Evolutionary conservation across 2,888 invertebrate genomes (phyloP), one percentile per base, ranked within the genome.

Genomic region (Spodoptera picta): DNA sequence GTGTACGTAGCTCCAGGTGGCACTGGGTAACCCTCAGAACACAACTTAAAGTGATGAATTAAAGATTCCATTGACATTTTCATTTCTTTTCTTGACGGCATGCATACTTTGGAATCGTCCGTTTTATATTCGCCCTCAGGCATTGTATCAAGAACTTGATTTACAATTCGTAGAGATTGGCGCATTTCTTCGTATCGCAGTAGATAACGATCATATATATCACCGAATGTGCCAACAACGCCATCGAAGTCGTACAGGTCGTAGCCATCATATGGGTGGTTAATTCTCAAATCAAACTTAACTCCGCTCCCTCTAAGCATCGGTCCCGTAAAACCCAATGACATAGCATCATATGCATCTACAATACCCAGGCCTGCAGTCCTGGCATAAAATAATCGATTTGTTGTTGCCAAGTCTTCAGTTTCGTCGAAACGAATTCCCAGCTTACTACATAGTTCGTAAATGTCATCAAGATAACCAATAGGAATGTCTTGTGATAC

Each of bases 1-100:
- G 97, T 97, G 82, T 98, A 98, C 0, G 98, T 97, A 3, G 95
- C 89, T 0, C 98, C 98, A 19, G 98, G 97, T 0, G 98, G 98
- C 24, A 98, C 98, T 36, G 95, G 94, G 87, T 96, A 97, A 0
- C 98, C 98, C 89, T 97, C 97, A 1, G 97, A 95, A 86, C 96
- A 98, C 65, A 97, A 94, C 87, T 98, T 98, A 89, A 98, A 98
- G 86, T 98, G 98, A 88, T 98, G 98, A 81, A 98, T 98, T 49
- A 98, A 90, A 0, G 97, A 96, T 88, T 98, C 98, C 98, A 98
- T 98, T 7, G 95, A 96, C 4, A 95, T 96, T 93, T 98, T 98
- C 98, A 98, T 98, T 91, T 97, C 97, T 3, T 90, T 91, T 71
- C 98, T 95, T 44, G 91, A 95, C 2, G 98, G 98, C 4, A 98